Evolutionary conservation across 2,888 invertebrate species (phyloP).

Genomic region (Lepidocyrtinus sp.): DNA sequence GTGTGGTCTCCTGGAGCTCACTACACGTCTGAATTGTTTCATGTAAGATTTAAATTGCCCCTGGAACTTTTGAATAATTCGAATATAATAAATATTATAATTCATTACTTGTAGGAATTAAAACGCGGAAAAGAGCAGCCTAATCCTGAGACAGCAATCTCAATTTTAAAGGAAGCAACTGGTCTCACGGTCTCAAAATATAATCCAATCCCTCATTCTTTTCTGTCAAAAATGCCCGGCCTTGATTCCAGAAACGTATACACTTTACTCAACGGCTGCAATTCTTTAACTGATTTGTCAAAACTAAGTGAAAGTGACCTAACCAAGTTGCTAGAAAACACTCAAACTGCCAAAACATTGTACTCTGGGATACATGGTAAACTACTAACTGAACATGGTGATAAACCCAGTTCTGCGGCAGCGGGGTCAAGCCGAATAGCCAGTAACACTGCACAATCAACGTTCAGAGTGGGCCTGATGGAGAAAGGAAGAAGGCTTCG

Average conservation of each 20-base stretch:
- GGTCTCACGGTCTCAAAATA: constrained; percentile 76
- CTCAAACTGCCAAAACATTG: constrained; percentile 81
- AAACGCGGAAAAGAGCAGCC: constrained; percentile 89
- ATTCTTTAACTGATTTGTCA: constrained; percentile 77
- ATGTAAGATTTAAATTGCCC: constrained; percentile 77
- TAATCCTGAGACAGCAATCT: constrained; percentile 80
- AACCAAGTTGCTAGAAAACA: constrained; percentile 79
- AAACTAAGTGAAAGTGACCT: constrained; percentile 73
- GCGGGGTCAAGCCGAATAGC: neutral
- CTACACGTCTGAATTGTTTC: constrained; percentile 95
- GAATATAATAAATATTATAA: constrained; percentile 12
- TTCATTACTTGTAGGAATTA: constrained; percentile 63
- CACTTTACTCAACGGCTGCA: constrained; percentile 82
- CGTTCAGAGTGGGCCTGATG: constrained; percentile 32
- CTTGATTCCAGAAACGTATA: constrained; percentile 89
- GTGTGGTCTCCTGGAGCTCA: constrained; percentile 98
- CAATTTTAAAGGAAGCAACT: constrained; percentile 78
- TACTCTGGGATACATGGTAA: constrained; percentile 74
- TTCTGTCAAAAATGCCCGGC: constrained; percentile 90
- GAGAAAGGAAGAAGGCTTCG: neutral
- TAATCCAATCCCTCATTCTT: constrained; percentile 83
- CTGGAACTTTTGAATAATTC: constrained; percentile 21
- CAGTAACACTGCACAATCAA: neutral
- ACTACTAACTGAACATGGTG: constrained; percentile 17
- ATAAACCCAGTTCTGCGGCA: neutral